Evolutionary conservation across 1,140 invertebrate species (phyloP), one percentile per base, ranked within the genome.

Genomic region (Meloidogyne hapla): DNA sequence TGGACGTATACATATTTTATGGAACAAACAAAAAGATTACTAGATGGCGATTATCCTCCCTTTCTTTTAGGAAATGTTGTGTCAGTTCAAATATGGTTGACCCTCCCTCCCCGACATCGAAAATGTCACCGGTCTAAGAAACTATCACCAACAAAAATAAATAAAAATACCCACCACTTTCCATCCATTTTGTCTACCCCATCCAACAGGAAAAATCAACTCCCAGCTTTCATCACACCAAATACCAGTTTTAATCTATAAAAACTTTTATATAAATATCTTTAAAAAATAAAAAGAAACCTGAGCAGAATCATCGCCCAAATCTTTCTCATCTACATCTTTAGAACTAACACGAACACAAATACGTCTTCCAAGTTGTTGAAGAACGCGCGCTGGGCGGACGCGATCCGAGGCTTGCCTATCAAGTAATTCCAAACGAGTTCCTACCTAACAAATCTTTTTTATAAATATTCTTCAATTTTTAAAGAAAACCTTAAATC

Each of bases 351-450:
- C 74, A 13, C 25, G 64, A 15, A 83, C 77, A 48, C 68, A 64
- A n/a, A 82, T 62, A 5, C 81, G 67, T n/a, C 81, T 76, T 5
- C 81, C 81, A 15, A 71, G 56, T 15, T 74, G 48, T 9, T 65
- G 69, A 21, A 77, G 38, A 5, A 82, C 70, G 1, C 75, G 74
- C 0, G 81, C 81, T 28, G 81, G 81, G 15, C 81, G 81, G 8
- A 82, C 74, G 9, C 63, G 26, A 10, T 79, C 62, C 2, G 81
- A 82, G 2, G 33, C 28, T 13, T 25, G 18, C 15, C 79, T 65
- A 38, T 82, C 79, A 8, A 82, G 65, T n/a, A 82, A 69, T 62
- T 82, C 81, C 10, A 82, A 68, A n/a, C 81, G 81, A 33, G 80
- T 79, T 13, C 80, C 80, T 1, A 81, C 69, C 72, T 79, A 74